Base-by-base conservation (phyloP, 2,797 vertebrate species). In the Enoplosus armatus region DNA sequence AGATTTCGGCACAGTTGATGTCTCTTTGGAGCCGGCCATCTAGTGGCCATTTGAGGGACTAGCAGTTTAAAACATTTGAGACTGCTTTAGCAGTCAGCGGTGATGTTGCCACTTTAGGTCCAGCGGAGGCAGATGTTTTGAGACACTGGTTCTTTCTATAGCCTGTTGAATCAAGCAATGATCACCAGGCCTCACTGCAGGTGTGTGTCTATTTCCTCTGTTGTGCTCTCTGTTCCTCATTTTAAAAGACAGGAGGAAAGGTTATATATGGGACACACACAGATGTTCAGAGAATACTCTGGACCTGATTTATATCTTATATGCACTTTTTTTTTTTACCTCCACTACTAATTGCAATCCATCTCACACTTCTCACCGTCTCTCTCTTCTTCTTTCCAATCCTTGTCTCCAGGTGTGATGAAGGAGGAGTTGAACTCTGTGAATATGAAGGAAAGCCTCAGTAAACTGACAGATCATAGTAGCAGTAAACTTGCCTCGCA, bases 391-490 rank as follows among this genome's bases (percentile, higher is more conserved):
- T 4, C 3, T 27, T 47, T 69, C 24, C 2, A 1, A n/a, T 43
- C n/a, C n/a, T 3, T 37, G n/a, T 72, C 54, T 82, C 4, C 39
- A 97, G 97, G 95, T 85, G 87, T 85, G 31, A 89, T 97, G 92
- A 96, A 93, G 90, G 94, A 95, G 50, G 95, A 97, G 93, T 92
- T 97, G 90, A 92, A 95, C 78, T 90, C 93, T 33, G 79, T 94
- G 75, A 95, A 96, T 33, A 88, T 98, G 65, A 95, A 93, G 86
- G 95, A 96, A 55, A 97, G 95, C 31, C 87, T 98, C 1, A 87
- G 90, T 72, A 93, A 84, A 63, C 94, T 97, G 66, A 93, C 91
- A 3, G 91, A 84, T 24, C 95, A 97, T 69, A 93, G 88, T 91
- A 97, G 93, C 37, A 90, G 90, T 67, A 95, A 94, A n/a, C 93